phyloP scores from a whole-genome alignment of 2,888 invertebrate species.

The Thera britannica region DNA sequence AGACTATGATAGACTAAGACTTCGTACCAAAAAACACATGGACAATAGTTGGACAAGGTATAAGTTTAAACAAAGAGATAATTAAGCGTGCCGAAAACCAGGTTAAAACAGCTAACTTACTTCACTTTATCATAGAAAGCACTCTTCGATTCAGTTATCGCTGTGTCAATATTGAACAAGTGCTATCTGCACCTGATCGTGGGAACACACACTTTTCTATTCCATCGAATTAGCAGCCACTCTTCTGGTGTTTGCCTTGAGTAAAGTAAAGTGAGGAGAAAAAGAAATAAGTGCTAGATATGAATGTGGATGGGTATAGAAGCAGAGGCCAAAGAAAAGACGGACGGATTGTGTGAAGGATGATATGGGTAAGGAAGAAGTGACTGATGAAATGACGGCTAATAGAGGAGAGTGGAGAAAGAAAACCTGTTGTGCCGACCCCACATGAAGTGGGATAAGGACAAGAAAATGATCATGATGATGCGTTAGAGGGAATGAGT shows the following conservation, averaged over 20 bases:
- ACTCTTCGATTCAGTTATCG: conserved; percentile 43
- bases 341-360: no score
- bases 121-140: conserved; percentile 22
- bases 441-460: no score
- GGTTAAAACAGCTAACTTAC: conserved; percentile 7
- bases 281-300: conserved; percentile 22
- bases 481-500: background rate
- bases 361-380: no score
- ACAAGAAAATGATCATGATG: no score
- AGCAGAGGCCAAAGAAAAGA: no score
- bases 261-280: conserved; percentile 13
- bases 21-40: background rate
- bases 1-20: background rate
- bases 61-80: no score
- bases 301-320: no score
- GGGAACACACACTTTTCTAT: conserved; percentile 64
- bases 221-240: conserved; percentile 48
- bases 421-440: no score
- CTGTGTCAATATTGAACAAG: conserved; percentile 57
- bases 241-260: conserved; percentile 34
- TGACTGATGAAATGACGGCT: no score
- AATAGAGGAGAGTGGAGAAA: no score
- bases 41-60: no score
- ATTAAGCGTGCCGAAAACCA: conserved; percentile 1
- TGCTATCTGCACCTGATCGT: conserved; percentile 64